Base-by-base conservation (phyloP, 2,797 vertebrate genomes). In the Neomorphus geoffroyi region DNA sequence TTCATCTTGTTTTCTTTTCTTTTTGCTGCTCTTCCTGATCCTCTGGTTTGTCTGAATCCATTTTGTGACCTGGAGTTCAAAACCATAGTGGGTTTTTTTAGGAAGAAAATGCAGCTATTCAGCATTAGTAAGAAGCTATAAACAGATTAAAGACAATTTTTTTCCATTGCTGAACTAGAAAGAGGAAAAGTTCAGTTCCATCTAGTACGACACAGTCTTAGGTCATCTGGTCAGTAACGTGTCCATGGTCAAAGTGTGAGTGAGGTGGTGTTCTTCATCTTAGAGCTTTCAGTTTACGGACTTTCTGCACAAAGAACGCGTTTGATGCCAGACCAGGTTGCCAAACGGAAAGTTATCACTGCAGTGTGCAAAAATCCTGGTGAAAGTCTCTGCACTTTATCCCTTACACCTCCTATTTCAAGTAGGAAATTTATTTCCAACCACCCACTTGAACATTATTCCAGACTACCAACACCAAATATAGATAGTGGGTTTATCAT, bases 51-150 rank as follows among this genome's bases (percentile, higher is more conserved):
- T 82, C 92, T 97, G 98, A 98, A 98, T 98, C 99, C 99, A 99
- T 98, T 99, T 99, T 96, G 96, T 90, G 96, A 99, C 98, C 99
- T 99, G 97, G 80, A 97, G 98, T 98, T 96, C 88, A 97, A 97
- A 95, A 96, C n/a, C 89, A 96, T 9, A 95, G 79, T 53, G 88
- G 80, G 94, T 96, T 96, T 97, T 96, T 97, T 92, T 77, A 95
- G 80, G n/a, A 37, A 69, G 78, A 85, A 78, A 70, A 91, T 10
- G 39, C 73, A 95, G 92, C 96, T 92, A 92, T 87, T 94, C 60
- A 80, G 96, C 57, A 57, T 70, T 85, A 96, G 53, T 67, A 96
- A 97, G 91, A 94, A 92, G 95, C 94, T 94, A 96, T 85, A 96
- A 97, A 97, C 94, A 97, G 86, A 97, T 80, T 83, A 69, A 66